Conservation (phyloP, 2,888 invertebrate genomes). For the Elysia crispata region DNA sequence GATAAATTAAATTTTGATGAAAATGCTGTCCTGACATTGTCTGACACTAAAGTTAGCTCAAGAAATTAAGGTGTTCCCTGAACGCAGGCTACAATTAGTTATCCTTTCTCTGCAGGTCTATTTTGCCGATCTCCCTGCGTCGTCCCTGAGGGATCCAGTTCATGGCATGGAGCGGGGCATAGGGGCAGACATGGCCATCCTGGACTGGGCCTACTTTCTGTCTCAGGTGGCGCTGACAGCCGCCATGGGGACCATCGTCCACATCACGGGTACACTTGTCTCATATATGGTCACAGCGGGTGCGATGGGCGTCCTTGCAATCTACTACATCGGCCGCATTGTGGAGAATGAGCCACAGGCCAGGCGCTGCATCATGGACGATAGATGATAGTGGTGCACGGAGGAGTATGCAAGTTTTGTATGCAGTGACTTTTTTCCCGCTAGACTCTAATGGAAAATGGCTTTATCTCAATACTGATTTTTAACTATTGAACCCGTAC, state of each 20-base stretch:
- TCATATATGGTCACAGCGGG: constrained; percentile 78
- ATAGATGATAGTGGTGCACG: neutral
- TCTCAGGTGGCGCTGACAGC: constrained; percentile 76
- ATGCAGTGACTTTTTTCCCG: no score
- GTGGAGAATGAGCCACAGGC: constrained; percentile 46
- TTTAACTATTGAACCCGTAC: no score
- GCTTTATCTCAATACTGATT: no score
- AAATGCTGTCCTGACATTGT: no score
- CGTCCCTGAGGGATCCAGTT: constrained; percentile 47
- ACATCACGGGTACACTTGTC: constrained; percentile 76
- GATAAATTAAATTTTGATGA: no score
- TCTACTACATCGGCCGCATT: constrained; percentile 60
- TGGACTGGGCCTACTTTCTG: constrained; percentile 79
- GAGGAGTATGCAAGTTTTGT: no score
- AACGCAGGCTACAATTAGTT: neutral
- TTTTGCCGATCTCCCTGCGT: constrained; percentile 69
- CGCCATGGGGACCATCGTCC: constrained; percentile 78
- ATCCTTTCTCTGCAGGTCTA: constrained; percentile 64
- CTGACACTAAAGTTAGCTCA: no score
- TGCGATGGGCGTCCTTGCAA: constrained; percentile 74
- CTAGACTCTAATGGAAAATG: no score
- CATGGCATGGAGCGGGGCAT: constrained; percentile 93
- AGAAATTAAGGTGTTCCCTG: no score
- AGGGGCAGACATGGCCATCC: constrained; percentile 91
- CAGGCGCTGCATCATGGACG: constrained; percentile 33